Conservation (phyloP, 1,140 invertebrate genomes). For the Ceratosolen fusciceps region DNA sequence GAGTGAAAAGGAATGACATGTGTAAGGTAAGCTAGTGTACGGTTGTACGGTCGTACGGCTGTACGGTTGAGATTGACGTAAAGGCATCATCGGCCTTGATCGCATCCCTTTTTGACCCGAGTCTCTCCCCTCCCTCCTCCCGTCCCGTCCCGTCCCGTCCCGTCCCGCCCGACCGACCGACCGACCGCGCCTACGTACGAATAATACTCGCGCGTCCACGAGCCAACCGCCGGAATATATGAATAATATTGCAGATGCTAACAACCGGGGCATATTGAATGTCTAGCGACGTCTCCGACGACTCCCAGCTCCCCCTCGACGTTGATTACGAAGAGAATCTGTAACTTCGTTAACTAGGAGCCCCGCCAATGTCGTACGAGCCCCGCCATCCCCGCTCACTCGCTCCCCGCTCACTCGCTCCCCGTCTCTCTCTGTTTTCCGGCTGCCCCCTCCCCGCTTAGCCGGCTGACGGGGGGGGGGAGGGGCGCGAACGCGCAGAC, state of each 20-base stretch:
- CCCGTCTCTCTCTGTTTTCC: too few relatives aligned
- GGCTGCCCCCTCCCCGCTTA: background rate
- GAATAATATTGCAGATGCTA: conserved; percentile 71
- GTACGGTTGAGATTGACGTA: conserved; percentile 38
- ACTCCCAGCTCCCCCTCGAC: conserved; percentile 52
- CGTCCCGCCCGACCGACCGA: background rate
- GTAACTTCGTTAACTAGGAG: conserved; percentile 68
- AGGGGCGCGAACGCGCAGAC: too few relatives aligned
- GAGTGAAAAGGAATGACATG: conserved; percentile 37
- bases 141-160: background rate
- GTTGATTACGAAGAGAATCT: conserved; percentile 69
- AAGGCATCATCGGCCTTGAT: conserved; percentile 35
- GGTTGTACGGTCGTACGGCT: too few relatives aligned
- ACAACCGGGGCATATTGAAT: conserved; percentile 69
- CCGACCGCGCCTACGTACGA: conserved; percentile 33
- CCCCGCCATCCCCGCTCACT: conserved; percentile 19
- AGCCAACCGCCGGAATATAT: conserved; percentile 66
- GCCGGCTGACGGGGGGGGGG: conserved; percentile 28
- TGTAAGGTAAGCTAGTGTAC: conserved; percentile 4
- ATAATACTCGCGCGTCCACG: conserved; percentile 59
- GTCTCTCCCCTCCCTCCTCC: background rate
- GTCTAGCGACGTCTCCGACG: conserved; percentile 61
- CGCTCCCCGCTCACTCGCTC: conserved; percentile 1
- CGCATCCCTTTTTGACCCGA: conserved; percentile 36
- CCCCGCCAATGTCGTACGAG: conserved; percentile 51